Conservation (phyloP, 2,888 invertebrate genomes). For the Drosophila kambysellisi region DNA sequence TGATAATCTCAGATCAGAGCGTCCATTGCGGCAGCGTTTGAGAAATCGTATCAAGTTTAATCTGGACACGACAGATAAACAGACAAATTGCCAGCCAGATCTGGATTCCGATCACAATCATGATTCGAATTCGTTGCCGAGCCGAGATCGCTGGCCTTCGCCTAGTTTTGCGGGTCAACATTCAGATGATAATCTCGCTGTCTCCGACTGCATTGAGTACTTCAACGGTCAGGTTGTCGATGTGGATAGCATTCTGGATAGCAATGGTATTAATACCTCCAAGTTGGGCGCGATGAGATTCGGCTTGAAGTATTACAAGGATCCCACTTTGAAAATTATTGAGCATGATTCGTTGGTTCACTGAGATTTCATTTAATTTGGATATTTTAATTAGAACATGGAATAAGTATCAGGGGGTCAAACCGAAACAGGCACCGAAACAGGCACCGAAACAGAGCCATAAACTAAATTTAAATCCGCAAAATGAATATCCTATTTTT, state of each 20-base stretch:
- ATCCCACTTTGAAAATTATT: constrained; percentile 28
- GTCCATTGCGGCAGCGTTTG: neutral
- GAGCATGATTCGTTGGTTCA: constrained; percentile 43
- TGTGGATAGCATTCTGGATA: constrained; percentile 60
- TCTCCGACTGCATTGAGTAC: constrained; percentile 72
- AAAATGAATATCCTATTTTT: neutral
- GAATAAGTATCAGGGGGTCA: neutral
- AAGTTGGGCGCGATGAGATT: constrained; percentile 27
- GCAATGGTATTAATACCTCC: constrained; percentile 2
- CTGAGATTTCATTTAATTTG: constrained; percentile 17
- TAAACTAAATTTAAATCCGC: neutral
- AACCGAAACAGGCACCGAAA: neutral
- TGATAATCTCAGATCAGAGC: constrained; percentile 4
- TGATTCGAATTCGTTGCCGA: neutral
- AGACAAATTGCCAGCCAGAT: neutral
- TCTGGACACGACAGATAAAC: neutral
- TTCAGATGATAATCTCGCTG: constrained; percentile 44
- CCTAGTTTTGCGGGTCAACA: constrained; percentile 23
- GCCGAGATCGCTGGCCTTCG: neutral
- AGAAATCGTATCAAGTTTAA: neutral
- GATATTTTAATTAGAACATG: neutral
- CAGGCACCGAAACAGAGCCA: neutral
- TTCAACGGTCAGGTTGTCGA: constrained; percentile 59
- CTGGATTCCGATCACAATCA: neutral
- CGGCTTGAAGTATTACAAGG: constrained; percentile 36